Base-by-base conservation (phyloP, 1,140 invertebrate genomes). In the Calliopsis andreniformis region DNA sequence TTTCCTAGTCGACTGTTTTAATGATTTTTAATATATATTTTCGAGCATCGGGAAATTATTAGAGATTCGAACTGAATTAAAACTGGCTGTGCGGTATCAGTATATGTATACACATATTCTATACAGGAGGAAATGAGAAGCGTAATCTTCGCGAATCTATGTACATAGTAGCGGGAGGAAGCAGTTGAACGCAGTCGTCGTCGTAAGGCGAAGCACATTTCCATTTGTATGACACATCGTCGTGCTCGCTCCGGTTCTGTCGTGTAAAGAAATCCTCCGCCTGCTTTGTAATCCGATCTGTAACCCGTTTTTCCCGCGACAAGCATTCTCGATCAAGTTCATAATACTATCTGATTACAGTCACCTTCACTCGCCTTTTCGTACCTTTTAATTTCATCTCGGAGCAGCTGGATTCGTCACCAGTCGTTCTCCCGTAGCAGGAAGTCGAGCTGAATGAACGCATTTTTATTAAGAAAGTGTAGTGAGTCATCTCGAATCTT, bases 261-360 rank as follows among this genome's bases (percentile, higher is more conserved):
- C 16, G 45, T 32, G 51, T 16, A 25, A 66, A 35, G 49, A 35
- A 56, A 66, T 62, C 16, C 42, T 25, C 32, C 28, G 28, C 0
- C 23, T 66, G 59, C 45, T 77, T 76, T 63, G 76, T 66, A 82
- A 82, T 66, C 28, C 16, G 42, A 82, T 23, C 62, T 63, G 23
- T 55, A 76, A 66, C 68, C 51, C 42, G 63, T 59, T 80, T 70
- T 62, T 58, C 64, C 7, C 35, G 45, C 2, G 63, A 32, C 39
- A 35, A 43, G 63, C 25, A 53, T 58, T 66, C 59, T 79, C 59
- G 45, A 78, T 81, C 49, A 28, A 53, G 20, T 69, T 49, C 76
- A 45, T 43, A 73, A 69, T 45, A 16, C 39, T 64, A 63, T 79
- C 55, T 62, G 68, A 69, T 83, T 76, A 62, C 76, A 23, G 28